Base-by-base conservation (phyloP, 2,888 invertebrate genomes). In the Diarsia mendica region DNA sequence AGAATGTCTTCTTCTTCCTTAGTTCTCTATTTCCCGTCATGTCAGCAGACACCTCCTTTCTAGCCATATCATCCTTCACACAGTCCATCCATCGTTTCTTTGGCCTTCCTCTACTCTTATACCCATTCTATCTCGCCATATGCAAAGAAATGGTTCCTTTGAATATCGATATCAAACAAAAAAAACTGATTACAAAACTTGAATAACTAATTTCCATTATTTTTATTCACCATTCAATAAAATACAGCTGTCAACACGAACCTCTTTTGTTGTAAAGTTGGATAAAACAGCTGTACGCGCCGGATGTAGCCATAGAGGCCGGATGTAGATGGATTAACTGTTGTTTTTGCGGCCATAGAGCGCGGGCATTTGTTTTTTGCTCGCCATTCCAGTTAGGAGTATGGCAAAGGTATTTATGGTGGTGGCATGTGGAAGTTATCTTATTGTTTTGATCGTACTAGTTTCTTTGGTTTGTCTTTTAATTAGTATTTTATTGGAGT, bases 251-350 rank as follows among this genome's bases (percentile, higher is more conserved):
- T 71, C 44, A 77, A 71, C 65, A 60, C 60, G 67, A 51, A 78
- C 53, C 69, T 69, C 77, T 61, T 75, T 83, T 80, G 80, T 82
- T 75, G 39, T 18, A 10, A 10, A 46, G 61, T 85, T 73, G 76
- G 80, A 33, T 77, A 80, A 81, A 85, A 85, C 89, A 88, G 84
- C 88, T 88, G 88, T 70, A 70, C 13, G 66, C 73, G 48, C 66
- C 86, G 88, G 89, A 88, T 84, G 80, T 70, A 67, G 58, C 76
- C 80, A 75, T 82, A 79, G 80, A 65, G 80, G 60, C 77, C 86
- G 86, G 89, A 87, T 88, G 87, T 80, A 74, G 61, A 80, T 76
- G 81, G 87, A 88, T 85, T 88, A 85, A 80, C 80, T 77, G 80
- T 85, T 86, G 87, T 87, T 87, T 88, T 87, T 88, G 81, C 82